Conservation (phyloP, 2,113 vertebrate genomes). For the Gallinago media region DNA sequence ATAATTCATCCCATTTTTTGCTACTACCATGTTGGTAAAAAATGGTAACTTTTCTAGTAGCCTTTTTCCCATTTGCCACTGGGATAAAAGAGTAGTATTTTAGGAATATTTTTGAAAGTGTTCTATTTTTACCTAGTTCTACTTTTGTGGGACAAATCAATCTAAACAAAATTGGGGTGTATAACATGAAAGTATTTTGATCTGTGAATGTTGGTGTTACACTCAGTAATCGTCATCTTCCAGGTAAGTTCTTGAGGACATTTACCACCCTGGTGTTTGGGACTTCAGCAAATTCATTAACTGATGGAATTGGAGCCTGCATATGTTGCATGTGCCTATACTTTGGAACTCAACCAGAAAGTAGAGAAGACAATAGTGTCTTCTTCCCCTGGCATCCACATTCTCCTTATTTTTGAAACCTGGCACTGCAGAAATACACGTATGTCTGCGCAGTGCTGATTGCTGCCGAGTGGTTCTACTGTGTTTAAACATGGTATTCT, state of each 20-base stretch:
- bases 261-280: neutral
- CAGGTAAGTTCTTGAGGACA: neutral
- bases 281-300: neutral
- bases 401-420: neutral
- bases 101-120: neutral
- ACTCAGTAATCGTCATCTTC: neutral
- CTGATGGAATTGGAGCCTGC: neutral
- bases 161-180: neutral
- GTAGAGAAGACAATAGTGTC: neutral
- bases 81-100: neutral
- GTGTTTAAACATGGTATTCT: neutral
- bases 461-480: neutral
- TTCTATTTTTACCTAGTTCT: neutral
- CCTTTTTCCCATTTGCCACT: neutral
- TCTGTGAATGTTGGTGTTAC: neutral
- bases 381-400: neutral
- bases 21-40: neutral
- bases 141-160: neutral
- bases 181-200: neutral
- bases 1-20: neutral
- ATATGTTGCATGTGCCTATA: neutral
- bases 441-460: neutral
- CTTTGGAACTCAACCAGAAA: neutral
- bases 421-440: neutral
- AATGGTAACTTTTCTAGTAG: neutral